Percentiles rank a stretch among this genome's conserved stretches.
These are phyloP conservation scores for Drosophila virilis DNA, from an alignment of 1,140 invertebrate genomes.

Conservation along the genomic window DNA sequence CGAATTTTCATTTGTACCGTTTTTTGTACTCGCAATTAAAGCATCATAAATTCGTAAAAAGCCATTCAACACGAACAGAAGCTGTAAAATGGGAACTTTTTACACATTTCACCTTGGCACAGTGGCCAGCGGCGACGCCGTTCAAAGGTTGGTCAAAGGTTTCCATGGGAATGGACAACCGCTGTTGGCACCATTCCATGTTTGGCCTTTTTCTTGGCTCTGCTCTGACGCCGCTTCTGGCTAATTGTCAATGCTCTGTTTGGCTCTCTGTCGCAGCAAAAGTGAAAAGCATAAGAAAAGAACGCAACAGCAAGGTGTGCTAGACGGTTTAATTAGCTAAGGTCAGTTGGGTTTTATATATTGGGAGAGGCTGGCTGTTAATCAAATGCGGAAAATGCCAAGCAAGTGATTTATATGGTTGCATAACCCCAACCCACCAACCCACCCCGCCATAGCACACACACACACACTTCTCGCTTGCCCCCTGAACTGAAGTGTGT, in stretches of 20 bases:
- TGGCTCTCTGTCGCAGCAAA: constrained; percentile 21
- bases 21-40: neutral
- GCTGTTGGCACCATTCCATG: constrained; percentile 19
- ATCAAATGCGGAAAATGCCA: constrained; percentile 16
- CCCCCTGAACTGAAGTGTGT: constrained; percentile 11
- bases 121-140: constrained; percentile 17
- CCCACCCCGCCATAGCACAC: no score
- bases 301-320: constrained; percentile 19
- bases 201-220: constrained; percentile 10
- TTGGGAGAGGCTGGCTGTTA: neutral
- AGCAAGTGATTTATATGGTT: constrained; percentile 21
- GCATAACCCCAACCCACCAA: constrained; percentile 8
- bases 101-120: constrained; percentile 41
- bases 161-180: constrained; percentile 6
- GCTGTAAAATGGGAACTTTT: constrained; percentile 32
- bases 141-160: constrained; percentile 30
- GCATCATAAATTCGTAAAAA: neutral
- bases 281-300: constrained; percentile 30
- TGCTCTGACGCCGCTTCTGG: constrained; percentile 22
- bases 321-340: constrained; percentile 57
- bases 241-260: constrained; percentile 57
- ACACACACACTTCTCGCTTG: neutral
- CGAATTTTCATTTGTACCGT: no score
- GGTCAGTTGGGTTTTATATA: constrained; percentile 49
- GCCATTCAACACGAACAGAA: constrained; percentile 21